Evolutionary conservation across 2,888 invertebrate genomes (phyloP).

Genomic region (Dasysyrphus tricinctus): DNA sequence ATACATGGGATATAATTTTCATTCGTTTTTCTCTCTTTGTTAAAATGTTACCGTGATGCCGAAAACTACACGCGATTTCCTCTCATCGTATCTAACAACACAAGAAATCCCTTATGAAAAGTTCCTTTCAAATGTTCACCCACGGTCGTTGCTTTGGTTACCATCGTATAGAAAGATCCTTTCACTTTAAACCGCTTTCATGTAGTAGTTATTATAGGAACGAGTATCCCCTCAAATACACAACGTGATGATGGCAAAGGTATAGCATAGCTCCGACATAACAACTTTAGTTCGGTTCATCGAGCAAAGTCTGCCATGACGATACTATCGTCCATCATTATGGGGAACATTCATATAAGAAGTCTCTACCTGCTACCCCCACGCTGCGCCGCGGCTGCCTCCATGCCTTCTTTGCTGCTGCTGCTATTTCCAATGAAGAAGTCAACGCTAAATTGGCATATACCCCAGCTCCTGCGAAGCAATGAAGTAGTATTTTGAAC

Average conservation of each 20-base stretch:
- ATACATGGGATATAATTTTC: background rate
- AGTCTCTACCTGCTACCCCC: too few species aligned
- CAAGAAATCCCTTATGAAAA: background rate
- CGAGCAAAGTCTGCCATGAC: conserved; percentile 42
- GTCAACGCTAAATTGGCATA: conserved; percentile 40
- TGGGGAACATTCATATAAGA: conserved; percentile 27
- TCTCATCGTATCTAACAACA: background rate
- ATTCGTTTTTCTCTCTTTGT: background rate
- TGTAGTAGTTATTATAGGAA: background rate
- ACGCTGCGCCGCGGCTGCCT: too few species aligned
- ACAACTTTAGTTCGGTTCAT: conserved; percentile 49
- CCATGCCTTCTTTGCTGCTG: background rate
- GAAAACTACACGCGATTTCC: background rate
- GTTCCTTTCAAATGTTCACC: conserved; percentile 18
- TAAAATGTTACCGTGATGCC: background rate
- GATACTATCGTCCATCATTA: conserved; percentile 54
- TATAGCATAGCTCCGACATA: conserved; percentile 27
- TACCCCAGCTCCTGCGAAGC: conserved; percentile 2
- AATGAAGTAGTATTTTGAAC: conserved; percentile 22
- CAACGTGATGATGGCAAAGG: background rate
- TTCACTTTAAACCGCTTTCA: conserved; percentile 41
- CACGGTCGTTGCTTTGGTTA: background rate
- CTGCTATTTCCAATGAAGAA: conserved; percentile 34
- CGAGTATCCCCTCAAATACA: conserved; percentile 5
- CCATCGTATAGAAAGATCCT: conserved; percentile 41